Evolutionary conservation across 2,113 vertebrate genomes (phyloP), one percentile per base, ranked within the genome.

Genomic region (Callipepla squamata): DNA sequence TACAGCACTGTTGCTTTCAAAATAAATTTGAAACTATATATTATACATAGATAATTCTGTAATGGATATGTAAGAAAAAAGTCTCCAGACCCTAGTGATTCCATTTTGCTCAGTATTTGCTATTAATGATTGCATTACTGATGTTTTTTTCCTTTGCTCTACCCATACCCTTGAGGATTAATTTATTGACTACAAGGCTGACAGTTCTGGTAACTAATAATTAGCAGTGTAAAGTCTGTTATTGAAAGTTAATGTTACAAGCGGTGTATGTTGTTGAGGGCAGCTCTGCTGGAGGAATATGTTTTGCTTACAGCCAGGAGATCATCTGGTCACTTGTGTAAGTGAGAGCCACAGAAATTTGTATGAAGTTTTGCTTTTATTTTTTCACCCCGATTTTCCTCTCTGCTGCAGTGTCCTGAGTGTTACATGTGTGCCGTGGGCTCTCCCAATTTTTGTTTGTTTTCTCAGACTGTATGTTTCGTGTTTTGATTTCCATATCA

Each of bases 211-310:
- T 85, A 94, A 94, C 76, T 92, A 89, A 48, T 86, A 94, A 80
- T 50, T 82, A 82, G 59, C 89, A 78, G 59, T 95, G 55, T 80
- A 85, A 85, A 89, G 89, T 76, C 19, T 73, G 70, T 83, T 70
- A 90, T 28, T 76, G 78, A 91, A 82, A 87, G 79, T 61, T 93
- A 38, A 94, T 83, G 61, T 87, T 86, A 77, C 94, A 75, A 87
- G 87, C 40, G 53, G 76, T 87, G 47, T 42, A 36, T 74, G 30
- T 85, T 59, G 20, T 92, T 93, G 72, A 96, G 76, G 78, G 69
- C 85, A 90, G 96, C 90, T 36, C 44, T 89, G 85, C 93, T 94
- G 80, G 57, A 97, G 84, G 90, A 89, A 92, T 96, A 94, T 85
- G 93, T 93, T 97, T 94, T 96, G 76, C 80, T 91, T 93, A 81